These are phyloP conservation scores for Spinibarbus caldwelli DNA, from an alignment of 2,797 vertebrate species.

Conservation along the genomic window DNA sequence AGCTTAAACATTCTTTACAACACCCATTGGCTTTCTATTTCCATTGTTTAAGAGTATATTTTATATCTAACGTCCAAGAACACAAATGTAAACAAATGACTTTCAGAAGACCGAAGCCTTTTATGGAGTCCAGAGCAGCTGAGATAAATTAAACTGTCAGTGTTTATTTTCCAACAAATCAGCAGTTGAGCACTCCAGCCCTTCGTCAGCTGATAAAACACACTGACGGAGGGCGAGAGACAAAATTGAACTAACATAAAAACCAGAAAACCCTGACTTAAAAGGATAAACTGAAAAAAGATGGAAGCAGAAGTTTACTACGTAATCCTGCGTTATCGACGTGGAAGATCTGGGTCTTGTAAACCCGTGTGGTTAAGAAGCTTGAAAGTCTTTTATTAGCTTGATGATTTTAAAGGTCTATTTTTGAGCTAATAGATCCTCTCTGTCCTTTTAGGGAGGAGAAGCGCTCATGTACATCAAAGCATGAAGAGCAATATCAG, in stretches of 20 bases:
- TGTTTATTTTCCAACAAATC: conserved; percentile 63
- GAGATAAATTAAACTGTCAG: conserved; percentile 50
- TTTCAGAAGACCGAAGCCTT: conserved; percentile 57
- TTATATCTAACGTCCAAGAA: conserved; percentile 43
- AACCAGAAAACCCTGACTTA: conserved; percentile 29
- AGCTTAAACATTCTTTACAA: neutral
- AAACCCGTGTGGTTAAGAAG: conserved; percentile 43
- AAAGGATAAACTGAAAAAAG: conserved; percentile 31
- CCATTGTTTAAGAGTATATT: conserved; percentile 29
- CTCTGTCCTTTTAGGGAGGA: conserved; percentile 59
- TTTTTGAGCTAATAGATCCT: conserved; percentile 46
- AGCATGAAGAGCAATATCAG: conserved; percentile 48
- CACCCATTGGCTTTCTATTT: neutral
- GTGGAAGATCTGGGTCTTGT: conserved; percentile 49
- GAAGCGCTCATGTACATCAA: conserved; percentile 53
- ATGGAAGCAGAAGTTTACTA: conserved; percentile 38
- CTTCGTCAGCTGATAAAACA: conserved; percentile 40
- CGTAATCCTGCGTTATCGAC: conserved; percentile 46
- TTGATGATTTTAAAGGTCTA: conserved; percentile 48
- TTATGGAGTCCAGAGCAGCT: conserved; percentile 56
- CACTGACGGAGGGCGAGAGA: conserved; percentile 5
- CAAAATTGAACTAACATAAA: conserved; percentile 19
- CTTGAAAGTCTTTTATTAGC: conserved; percentile 55
- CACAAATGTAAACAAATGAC: conserved; percentile 53
- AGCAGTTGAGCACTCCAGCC: conserved; percentile 41